Base-by-base conservation (phyloP, 2,113 vertebrate species). In the Bambusicola thoracicus region DNA sequence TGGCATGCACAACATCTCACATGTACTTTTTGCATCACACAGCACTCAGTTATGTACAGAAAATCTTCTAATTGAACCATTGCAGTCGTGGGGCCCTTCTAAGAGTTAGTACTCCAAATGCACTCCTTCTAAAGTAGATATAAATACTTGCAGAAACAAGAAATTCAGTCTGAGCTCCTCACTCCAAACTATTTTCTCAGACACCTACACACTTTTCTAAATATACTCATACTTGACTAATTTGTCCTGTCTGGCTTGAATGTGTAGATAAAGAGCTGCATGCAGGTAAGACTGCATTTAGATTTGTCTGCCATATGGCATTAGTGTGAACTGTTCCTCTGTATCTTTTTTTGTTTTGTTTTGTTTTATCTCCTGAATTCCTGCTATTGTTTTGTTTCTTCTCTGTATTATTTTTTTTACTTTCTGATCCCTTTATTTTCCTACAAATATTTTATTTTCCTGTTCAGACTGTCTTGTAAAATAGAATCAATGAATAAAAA, bases 231-330 rank as follows among this genome's bases (percentile, higher is more conserved):
- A 13, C 21, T 5, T 72, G 6, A 5, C 49, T 49, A 41, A 63
- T 77, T 80, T 88, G 11, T 62, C 20, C 66, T 79, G 27, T 56
- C 48, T 62, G 63, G 18, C 34, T 86, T 86, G 59, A 86, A n/a
- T 38, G 14, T 63, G 41, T 10, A 74, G 51, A 16, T 84, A 86
- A 55, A 90, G 34, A 81, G 2, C 25, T 63, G 17, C 43, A 69
- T 0, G 0, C 7, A 81, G 38, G 9, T 62, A 27, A 29, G 34
- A n/a, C 7, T 81, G 7, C 3, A 0, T 48, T 69, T 34, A 53
- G 2, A 20, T 88, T 73, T 66, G 44, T 65, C 44, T 81, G 49
- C 81, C 10, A 76, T n/a, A 13, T 10, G n/a, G 4, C 7, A 78
- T 46, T 20, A 51, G 3, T 49, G 21, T 12, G 11, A 6, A 51